Percentiles rank a stretch among this genome's conserved stretches.
phyloP scores from a whole-genome alignment of 2,888 invertebrate genomes.

The Mythimna impura region DNA sequence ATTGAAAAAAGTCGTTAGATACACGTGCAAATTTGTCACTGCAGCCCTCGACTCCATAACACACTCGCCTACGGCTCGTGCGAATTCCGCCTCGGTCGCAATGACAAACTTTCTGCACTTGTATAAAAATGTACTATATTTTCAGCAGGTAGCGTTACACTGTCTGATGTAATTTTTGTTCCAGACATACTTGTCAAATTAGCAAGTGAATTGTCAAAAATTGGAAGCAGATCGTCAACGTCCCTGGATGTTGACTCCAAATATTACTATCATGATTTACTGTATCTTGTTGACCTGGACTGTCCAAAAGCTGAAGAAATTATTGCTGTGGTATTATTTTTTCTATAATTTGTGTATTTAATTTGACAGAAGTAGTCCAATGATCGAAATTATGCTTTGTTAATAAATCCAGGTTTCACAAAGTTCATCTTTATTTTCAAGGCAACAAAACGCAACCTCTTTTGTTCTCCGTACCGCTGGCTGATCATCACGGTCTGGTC shows the following conservation, averaged over 20 bases:
- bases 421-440: constrained; percentile 46
- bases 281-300: constrained; percentile 78
- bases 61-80: too few relatives aligned
- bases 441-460: constrained; percentile 69
- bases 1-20: too few relatives aligned
- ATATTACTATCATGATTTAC: constrained; percentile 70
- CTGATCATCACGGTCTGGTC: constrained; percentile 66
- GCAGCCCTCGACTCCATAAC: too few relatives aligned
- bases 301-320: constrained; percentile 69
- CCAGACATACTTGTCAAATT: constrained; percentile 68
- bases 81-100: too few relatives aligned
- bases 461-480: constrained; percentile 81
- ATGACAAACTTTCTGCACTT: too few relatives aligned
- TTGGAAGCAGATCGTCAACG: constrained; percentile 68
- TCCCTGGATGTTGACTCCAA: constrained; percentile 51
- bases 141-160: not conserved
- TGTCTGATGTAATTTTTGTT: constrained; percentile 34
- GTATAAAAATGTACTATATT: too few relatives aligned
- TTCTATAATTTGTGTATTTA: not conserved
- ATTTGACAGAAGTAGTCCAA: too few relatives aligned
- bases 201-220: constrained; percentile 66
- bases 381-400: not conserved
- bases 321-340: constrained; percentile 67
- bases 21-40: too few relatives aligned
- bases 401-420: not conserved